These are phyloP conservation scores for Hydrochoerus hydrochaeris DNA, from an alignment of 2,113 vertebrate genomes.

Conservation along the genomic window DNA sequence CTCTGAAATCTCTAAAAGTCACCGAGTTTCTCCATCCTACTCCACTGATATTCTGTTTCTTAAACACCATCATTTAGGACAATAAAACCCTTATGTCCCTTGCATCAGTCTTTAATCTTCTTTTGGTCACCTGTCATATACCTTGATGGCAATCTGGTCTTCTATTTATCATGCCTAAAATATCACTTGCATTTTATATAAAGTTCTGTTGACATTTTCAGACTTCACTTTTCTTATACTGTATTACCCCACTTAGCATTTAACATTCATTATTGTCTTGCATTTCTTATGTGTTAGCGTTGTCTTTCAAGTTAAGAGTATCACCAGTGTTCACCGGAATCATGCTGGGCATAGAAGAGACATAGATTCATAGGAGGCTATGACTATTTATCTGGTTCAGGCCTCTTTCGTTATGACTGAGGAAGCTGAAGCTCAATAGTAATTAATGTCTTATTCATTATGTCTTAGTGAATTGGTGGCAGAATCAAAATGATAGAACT, in stretches of 20 bases:
- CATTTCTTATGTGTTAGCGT: neutral
- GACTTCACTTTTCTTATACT: neutral
- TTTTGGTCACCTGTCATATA: neutral
- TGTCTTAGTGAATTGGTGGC: neutral
- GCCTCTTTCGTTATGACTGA: neutral
- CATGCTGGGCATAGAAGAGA: too few relatives aligned
- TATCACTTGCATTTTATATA: neutral
- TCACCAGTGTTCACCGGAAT: neutral
- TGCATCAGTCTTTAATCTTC: neutral
- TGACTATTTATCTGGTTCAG: neutral
- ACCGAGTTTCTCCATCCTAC: neutral
- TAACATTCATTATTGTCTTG: neutral
- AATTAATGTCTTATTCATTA: neutral
- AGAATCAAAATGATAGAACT: neutral
- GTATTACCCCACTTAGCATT: neutral
- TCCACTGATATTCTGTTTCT: neutral
- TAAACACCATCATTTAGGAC: neutral
- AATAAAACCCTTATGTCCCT: neutral
- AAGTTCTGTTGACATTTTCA: neutral
- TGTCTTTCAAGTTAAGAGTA: conserved; percentile 1
- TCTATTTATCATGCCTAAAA: neutral
- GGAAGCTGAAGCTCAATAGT: neutral
- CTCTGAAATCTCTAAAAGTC: neutral
- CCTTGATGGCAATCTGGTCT: neutral
- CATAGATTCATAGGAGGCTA: neutral